Percentiles rank a stretch among this genome's conserved stretches.
These are phyloP conservation scores for Limenitis camilla DNA, from an alignment of 2,888 invertebrate species.

Conservation along the genomic window DNA sequence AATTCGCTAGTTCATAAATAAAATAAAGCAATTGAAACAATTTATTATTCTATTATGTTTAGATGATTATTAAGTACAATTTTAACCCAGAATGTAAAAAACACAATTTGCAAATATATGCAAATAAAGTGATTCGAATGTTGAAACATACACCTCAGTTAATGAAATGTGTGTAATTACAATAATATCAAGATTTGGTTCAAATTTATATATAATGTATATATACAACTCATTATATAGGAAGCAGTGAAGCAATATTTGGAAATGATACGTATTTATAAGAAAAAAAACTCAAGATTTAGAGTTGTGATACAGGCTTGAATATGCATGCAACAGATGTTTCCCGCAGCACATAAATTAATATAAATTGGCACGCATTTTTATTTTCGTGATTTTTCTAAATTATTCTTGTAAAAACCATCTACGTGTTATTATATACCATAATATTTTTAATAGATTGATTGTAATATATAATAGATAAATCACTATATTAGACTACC, in stretches of 20 bases:
- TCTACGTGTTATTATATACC: neutral
- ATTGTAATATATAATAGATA: too few species aligned
- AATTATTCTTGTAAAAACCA: neutral
- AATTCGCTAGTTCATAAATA: too few species aligned
- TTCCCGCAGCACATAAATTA: constrained; percentile 48
- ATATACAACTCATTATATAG: too few species aligned
- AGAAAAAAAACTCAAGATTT: constrained; percentile 35
- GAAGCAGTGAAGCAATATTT: too few species aligned
- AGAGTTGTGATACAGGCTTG: constrained; percentile 35
- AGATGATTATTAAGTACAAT: too few species aligned
- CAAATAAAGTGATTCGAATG: neutral
- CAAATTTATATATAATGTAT: neutral
- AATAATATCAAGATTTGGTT: neutral
- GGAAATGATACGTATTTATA: constrained; percentile 10
- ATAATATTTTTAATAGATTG: too few species aligned
- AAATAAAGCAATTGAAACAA: too few species aligned
- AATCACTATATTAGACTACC: too few species aligned
- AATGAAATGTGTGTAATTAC: neutral
- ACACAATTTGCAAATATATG: too few species aligned
- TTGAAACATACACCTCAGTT: neutral
- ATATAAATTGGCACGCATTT: constrained; percentile 17
- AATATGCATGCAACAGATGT: constrained; percentile 50
- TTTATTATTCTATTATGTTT: too few species aligned
- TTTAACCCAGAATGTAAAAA: too few species aligned
- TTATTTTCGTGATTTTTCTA: too few species aligned